These are phyloP conservation scores for Pollenia griseotomentosa DNA, from an alignment of 2,888 invertebrate genomes.

Conservation along the genomic window DNA sequence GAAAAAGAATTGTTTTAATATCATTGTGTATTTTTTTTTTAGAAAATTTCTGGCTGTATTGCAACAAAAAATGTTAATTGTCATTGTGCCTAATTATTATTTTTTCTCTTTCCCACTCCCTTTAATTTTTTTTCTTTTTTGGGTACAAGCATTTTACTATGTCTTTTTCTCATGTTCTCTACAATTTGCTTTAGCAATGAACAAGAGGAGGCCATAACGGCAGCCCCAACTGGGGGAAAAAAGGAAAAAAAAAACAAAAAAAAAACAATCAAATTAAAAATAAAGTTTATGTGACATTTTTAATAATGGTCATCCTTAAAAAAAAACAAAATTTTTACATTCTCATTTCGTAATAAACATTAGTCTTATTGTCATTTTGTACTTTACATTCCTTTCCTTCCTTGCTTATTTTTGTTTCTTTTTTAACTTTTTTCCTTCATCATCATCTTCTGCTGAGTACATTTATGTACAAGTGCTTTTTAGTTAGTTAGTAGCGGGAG, in stretches of 20 bases:
- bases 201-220: conserved; percentile 18
- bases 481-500: conserved; percentile 16
- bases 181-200: background rate
- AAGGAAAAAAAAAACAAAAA: conserved; percentile 17
- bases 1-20: conserved; percentile 70
- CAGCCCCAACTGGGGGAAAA: conserved; percentile 28
- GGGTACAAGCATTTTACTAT: conserved; percentile 30
- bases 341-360: conserved; percentile 71
- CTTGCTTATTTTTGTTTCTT: conserved; percentile 10
- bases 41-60: conserved; percentile 31
- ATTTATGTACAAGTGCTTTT: conserved; percentile 37
- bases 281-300: conserved; percentile 74
- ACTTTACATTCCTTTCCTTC: conserved; percentile 37
- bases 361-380: conserved; percentile 72
- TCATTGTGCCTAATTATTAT: conserved; percentile 74
- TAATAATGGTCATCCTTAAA: conserved; percentile 73
- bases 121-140: conserved; percentile 17
- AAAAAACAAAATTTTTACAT: conserved; percentile 64
- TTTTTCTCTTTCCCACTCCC: conserved; percentile 48
- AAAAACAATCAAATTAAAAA: conserved; percentile 73
- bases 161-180: conserved; percentile 53
- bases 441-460: conserved; percentile 14
- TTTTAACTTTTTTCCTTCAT: conserved; percentile 7
- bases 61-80: conserved; percentile 72
- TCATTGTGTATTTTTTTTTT: conserved; percentile 29